Evolutionary conservation across 2,797 vertebrate genomes (phyloP), one percentile per base, ranked within the genome.

Genomic region (Ctenopoma multispine): DNA sequence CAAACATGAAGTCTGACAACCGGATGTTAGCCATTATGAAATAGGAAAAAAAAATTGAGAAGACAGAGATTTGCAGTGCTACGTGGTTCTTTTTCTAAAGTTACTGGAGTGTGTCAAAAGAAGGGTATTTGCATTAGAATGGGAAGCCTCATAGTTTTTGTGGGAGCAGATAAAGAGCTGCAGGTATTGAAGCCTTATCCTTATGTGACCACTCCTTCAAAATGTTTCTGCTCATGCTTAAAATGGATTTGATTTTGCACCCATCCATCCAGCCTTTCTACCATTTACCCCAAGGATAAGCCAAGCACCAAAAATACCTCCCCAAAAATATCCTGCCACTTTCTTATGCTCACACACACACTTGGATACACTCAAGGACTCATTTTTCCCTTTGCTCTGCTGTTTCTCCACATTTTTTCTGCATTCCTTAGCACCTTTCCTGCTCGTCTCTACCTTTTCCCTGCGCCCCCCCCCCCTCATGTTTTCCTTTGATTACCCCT

Each of bases 291-390:
- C 20, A 79, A 85, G 72, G 75, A 82, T 63, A 77, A 46, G 60
- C 75, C 44, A 34, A 67, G 56, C 38, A 47, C 82, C 69, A 67
- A 77, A 89, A 88, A 87, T 89, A 91, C 61, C 77, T 36, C 13
- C 54, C 63, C 68, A 21, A 73, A 89, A 84, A 87, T 81, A 80
- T 49, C 71, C 77, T 68, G 55, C 69, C 63, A 63, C 63, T 85
- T 73, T 78, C 55, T 65, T 51, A 62, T 60, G 56, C 63, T 69
- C 81, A 69, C 76, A 83, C 76, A 83, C 31, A 51, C 72, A 80
- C 81, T 72, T 49, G 34, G 54, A 49, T 57, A 67, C 64, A 79
- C 72, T 64, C 68, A 23, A 51, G 38, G 31, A 56, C 82, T 51
- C 79, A 44, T 11, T 72, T 54, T 71, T 79, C 11, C 48, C 53